A percentile compares a stretch with the other conserved stretches of the same genome.
Evolutionary conservation across 2,797 vertebrate species (phyloP).

Genomic region (Echeneis naucrates): DNA sequence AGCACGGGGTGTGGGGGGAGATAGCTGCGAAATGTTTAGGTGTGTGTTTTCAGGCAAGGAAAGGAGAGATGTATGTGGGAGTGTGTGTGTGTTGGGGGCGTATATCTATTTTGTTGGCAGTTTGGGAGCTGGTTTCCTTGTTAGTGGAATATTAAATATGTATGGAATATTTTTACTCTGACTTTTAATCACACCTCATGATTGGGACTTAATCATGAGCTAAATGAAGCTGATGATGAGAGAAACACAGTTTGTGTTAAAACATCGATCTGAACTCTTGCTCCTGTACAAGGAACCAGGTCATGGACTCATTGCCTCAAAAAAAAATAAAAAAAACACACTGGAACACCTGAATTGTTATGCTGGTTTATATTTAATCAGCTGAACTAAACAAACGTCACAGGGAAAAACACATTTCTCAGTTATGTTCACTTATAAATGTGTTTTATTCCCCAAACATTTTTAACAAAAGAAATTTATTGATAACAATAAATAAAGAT

Average conservation of each 20-base stretch:
- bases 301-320: slow-evolving; percentile 61
- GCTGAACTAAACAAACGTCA: too few relatives aligned
- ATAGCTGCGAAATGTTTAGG: slow-evolving; percentile 77
- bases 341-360: background rate
- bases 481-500: background rate
- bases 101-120: slow-evolving; percentile 86
- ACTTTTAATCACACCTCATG: slow-evolving; percentile 82
- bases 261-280: slow-evolving; percentile 66
- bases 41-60: slow-evolving; percentile 77
- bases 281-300: slow-evolving; percentile 67
- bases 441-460: background rate
- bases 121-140: slow-evolving; percentile 82
- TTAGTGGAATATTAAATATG: slow-evolving; percentile 84
- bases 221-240: slow-evolving; percentile 81
- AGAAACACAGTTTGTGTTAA: slow-evolving; percentile 62
- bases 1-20: slow-evolving; percentile 63
- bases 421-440: background rate
- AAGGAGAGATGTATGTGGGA: slow-evolving; percentile 68
- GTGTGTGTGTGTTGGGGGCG: slow-evolving; percentile 49
- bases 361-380: background rate
- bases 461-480: background rate
- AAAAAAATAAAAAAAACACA: slow-evolving; percentile 43
- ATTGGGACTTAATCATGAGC: slow-evolving; percentile 81
- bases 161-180: slow-evolving; percentile 84
- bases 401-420: too few relatives aligned